Base-by-base conservation (phyloP, 1,140 invertebrate species). In the Polypedilum vanderplanki region DNA sequence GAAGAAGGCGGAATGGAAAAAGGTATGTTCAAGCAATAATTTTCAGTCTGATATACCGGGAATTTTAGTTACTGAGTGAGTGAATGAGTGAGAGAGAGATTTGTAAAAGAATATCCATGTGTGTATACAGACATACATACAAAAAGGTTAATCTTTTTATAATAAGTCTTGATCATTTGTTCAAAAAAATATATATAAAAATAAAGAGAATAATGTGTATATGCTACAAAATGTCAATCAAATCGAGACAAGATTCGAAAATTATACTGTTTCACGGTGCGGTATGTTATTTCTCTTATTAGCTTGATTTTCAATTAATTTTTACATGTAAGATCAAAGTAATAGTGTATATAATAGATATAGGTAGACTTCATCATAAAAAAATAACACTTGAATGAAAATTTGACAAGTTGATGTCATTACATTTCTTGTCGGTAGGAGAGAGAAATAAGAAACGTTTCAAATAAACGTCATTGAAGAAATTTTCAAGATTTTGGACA, bases 1-100 rank as follows among this genome's bases (percentile, higher is more conserved):
- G 95, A 79, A 86, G 95, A 81, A 86, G 95, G 80, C 86, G 95
- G 79, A 97, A 96, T 84, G 95, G 94, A 77, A 97, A 97, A 87
- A 97, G 93, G 95, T 97, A 85, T 85, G 86, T n/a, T n/a, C 78
- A 40, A 75, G 40, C 41, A 33, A 73, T 40, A 67, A 67, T 41
- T 75, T 22, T 77, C 64, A 70, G 67, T 74, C n/a, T 65, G 73
- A 57, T 73, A 41, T 73, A 75, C 74, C 22, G n/a, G 22, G 46
- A 57, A 57, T 75, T 46, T 18, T 20, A 74, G 17, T 74, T 4
- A 24, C 3, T 33, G 24, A 33, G 22, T 40, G 17, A n/a, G n/a
- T n/a, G n/a, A n/a, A n/a, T n/a, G n/a, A n/a, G n/a, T n/a, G n/a
- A n/a, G n/a, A 9, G 17, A 70, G 65, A 70, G 65, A 70, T 18